Base-by-base conservation (phyloP, 2,113 vertebrate species). In the Leucopsar rothschildi region DNA sequence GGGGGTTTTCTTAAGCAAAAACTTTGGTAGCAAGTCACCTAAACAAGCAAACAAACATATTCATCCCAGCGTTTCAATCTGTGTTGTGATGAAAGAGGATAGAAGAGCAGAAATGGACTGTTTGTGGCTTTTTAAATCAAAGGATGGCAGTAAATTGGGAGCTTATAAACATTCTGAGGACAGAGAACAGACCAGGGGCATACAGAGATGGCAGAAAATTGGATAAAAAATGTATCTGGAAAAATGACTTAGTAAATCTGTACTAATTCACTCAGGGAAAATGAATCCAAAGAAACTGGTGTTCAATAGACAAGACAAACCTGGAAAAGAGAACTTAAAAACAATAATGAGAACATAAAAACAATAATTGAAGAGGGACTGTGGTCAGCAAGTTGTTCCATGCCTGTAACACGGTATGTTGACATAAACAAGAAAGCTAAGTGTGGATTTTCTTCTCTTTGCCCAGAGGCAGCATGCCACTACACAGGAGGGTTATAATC, bases 401-500 rank as follows among this genome's bases (percentile, higher is more conserved):
- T 82, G 77, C 81, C 69, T 92, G 92, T 87, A 95, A 92, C 84
- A 82, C 0, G 23, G 91, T 86, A 86, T 87, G 83, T 89, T 84
- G 89, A 87, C 89, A 96, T 65, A 86, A 96, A 94, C 94, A 96
- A 96, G 86, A 93, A 93, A 92, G 33, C 85, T 66, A 88, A 96
- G 90, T 53, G 86, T 93, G 79, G 90, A 90, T 93, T 96, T 95
- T 63, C 44, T 68, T 90, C 79, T 90, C 71, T 88, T 93, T 95
- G 93, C 92, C 95, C 53, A 96, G 80, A 88, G 95, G 93, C 93
- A 94, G 56, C 82, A 29, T 94, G 93, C 81, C 92, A 65, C 72
- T 94, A 71, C 91, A 61, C 76, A 92, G 80, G 65, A 95, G 94
- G 69, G 80, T 90, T 91, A 82, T 92, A 97, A 92, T 92, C 90